These are phyloP conservation scores for Eospalax fontanierii DNA, from an alignment of 2,797 vertebrate genomes.

Conservation along the genomic window DNA sequence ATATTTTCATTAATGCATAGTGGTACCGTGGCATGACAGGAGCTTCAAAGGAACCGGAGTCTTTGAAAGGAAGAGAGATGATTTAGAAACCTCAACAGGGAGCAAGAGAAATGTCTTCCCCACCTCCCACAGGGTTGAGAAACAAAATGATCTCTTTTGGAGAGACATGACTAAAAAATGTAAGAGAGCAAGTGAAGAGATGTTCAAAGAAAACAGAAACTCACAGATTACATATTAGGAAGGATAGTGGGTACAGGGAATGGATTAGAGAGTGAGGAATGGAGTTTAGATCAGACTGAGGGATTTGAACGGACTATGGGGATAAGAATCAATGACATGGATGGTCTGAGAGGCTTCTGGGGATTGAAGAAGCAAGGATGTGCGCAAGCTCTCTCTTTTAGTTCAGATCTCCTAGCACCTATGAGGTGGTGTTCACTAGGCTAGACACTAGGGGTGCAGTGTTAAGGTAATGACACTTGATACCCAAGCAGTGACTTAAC, in stretches of 20 bases:
- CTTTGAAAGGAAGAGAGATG: slow-evolving; percentile 24
- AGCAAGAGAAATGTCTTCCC: neutral
- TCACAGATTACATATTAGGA: neutral
- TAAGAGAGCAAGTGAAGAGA: neutral
- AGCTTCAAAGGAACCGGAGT: slow-evolving; percentile 31
- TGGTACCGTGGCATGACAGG: neutral
- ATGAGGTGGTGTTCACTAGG: neutral
- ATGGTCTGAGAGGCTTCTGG: neutral
- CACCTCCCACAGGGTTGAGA: neutral
- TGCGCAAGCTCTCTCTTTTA: neutral
- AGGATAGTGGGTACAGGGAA: neutral
- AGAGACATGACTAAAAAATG: neutral
- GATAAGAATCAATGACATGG: neutral
- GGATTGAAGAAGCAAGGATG: neutral
- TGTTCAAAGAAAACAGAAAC: neutral
- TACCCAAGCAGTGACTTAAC: slow-evolving; percentile 76
- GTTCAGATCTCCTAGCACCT: neutral
- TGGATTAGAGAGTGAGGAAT: neutral
- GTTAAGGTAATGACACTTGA: slow-evolving; percentile 32
- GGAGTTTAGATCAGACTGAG: neutral
- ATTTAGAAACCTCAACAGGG: neutral
- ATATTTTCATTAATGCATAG: neutral
- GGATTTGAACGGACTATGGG: neutral
- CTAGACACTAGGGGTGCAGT: neutral
- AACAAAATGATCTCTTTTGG: neutral